Base-by-base conservation (phyloP, 2,113 vertebrate genomes). In the Malurus alboscapulatus region DNA sequence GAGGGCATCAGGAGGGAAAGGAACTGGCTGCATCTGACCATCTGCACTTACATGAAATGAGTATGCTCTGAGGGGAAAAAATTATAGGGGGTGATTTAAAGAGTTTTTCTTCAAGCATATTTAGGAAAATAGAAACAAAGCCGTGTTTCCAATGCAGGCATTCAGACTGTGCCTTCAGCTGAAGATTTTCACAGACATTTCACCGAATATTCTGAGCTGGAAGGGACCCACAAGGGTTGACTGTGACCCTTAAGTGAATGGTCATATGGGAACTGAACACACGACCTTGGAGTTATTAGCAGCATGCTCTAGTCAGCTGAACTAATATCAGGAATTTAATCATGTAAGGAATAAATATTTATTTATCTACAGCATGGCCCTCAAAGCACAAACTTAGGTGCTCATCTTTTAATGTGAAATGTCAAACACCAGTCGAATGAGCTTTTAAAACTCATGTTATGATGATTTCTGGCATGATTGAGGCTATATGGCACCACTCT, bases 1-100 rank as follows among this genome's bases (percentile, higher is more conserved):
- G 80, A 98, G 98, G 71, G 98, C 98, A 14, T 98, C 98, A 0
- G 98, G 98, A 91, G 98, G 98, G 53, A 98, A 98, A 42, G 98
- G 98, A 63, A 98, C 98, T 0, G 98, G 98, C 92, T 98, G 98
- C 98, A 98, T 98, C 96, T 98, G 98, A 38, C 98, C 98, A 21
- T 98, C 98, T 32, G 98, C 98, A 25, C 97, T 98, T 48, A 98
- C 98, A 6, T 98, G 98, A 95, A 98, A 98, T 73, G 98, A 98
- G 92, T 98, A 98, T 1, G 98, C 98, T 74, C 98, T 98, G 85
- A 66, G 20, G 40, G 7, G 5, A 18, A 58, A 77, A 53, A 88
- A 24, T 67, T 6, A 30, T 10, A 63, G 25, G 17, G 8, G 6
- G 53, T 40, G n/a, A 72, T 59, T 89, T 54, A 92, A 86, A 30